These are phyloP conservation scores for Meloe dianella DNA, from an alignment of 2,888 invertebrate genomes.

Conservation along the genomic window DNA sequence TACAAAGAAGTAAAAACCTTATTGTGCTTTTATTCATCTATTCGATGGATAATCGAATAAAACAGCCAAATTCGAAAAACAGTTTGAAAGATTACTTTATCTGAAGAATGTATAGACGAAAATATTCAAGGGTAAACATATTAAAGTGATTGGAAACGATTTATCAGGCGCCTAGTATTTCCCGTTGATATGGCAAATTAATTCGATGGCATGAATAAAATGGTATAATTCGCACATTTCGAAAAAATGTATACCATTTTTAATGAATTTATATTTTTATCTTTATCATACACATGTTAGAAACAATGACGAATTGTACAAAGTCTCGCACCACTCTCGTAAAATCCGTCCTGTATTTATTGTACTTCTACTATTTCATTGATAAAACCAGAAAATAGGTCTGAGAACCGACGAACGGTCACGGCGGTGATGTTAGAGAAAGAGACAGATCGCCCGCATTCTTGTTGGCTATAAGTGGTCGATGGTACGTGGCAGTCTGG, in stretches of 20 bases:
- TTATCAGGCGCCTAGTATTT: background rate
- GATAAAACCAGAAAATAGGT: constrained; percentile 12
- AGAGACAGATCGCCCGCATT: background rate
- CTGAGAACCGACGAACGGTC: background rate
- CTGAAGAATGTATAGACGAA: background rate
- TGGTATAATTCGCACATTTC: too few relatives aligned
- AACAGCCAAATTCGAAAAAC: too few relatives aligned
- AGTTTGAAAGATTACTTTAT: background rate
- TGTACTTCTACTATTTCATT: constrained; percentile 1
- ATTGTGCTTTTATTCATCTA: too few relatives aligned
- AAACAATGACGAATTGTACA: constrained; percentile 6
- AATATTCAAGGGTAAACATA: background rate
- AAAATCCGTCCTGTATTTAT: background rate
- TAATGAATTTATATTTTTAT: background rate
- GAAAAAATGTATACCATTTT: too few relatives aligned
- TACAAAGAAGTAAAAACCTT: too few relatives aligned
- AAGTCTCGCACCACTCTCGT: background rate
- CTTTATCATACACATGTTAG: background rate
- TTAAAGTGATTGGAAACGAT: background rate
- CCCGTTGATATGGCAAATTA: background rate
- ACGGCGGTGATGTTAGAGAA: background rate
- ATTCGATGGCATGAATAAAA: too few relatives aligned
- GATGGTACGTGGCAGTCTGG: background rate
- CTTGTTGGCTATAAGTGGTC: background rate
- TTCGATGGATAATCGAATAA: too few relatives aligned